Conservation (phyloP, 30 jellyfish, hydroid and myxozoan species). For the Chrysaora quinquecirrha region DNA sequence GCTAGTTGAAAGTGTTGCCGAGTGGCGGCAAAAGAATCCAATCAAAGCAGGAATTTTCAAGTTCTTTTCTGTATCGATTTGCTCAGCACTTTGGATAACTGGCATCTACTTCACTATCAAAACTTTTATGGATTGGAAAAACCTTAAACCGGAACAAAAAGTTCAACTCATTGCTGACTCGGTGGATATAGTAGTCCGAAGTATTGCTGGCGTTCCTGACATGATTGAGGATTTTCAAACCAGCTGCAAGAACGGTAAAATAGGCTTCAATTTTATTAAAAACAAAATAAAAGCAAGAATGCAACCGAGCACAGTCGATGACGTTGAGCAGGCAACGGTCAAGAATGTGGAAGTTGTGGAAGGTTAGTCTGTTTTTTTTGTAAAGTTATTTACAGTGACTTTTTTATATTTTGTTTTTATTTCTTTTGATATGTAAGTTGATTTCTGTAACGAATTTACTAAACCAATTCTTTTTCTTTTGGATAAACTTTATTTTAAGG, state of each 20-base stretch:
- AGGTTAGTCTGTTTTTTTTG: no score
- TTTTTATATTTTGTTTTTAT: no score
- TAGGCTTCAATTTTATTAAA: constrained; percentile 13
- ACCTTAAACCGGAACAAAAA: constrained; percentile 31
- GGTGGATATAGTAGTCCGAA: constrained; percentile 7
- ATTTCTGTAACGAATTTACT: no score
- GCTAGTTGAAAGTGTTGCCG: constrained; percentile 6
- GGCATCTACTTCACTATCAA: constrained; percentile 37
- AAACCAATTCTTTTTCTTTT: no score
- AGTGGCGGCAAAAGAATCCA: constrained; percentile 6
- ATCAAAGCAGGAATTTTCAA: neutral
- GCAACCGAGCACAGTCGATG: neutral
- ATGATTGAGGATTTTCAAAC: constrained; percentile 16
- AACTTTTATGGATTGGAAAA: constrained; percentile 52
- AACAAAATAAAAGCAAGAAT: neutral
- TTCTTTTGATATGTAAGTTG: no score
- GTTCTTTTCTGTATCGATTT: neutral
- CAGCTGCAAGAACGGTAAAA: constrained; percentile 14
- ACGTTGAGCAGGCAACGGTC: neutral
- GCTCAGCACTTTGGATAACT: constrained; percentile 39
- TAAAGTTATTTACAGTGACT: no score
- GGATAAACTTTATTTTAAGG: no score
- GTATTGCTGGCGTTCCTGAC: constrained; percentile 30
- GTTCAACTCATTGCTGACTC: constrained; percentile 28
- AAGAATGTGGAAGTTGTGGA: constrained; percentile 20